Evolutionary conservation across 2,797 vertebrate genomes (phyloP), one percentile per base, ranked within the genome.

Genomic region (Acanthiza pusilla): DNA sequence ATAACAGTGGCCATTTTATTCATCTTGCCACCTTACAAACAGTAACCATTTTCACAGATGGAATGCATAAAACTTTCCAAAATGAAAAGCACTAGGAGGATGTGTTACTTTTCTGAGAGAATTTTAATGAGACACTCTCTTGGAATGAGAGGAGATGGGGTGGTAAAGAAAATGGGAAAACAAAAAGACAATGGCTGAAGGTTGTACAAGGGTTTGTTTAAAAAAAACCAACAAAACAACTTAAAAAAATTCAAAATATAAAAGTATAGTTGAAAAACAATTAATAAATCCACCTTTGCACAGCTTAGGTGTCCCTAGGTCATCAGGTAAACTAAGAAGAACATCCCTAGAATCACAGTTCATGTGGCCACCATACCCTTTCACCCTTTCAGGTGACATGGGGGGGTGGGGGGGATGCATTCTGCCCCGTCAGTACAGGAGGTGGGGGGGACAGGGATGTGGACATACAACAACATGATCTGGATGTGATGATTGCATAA

Each of bases 1-100:
- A 76, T 55, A 97, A 88, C 82, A 93, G 91, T 91, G 96, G 83
- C 92, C 88, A 96, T 93, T 94, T 97, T 95, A 95, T 97, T 96
- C 38, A 92, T 93, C 85, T 94, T 88, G 94, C 95, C 94, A 94
- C 62, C 73, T 97, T 91, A 97, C 85, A 93, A 80, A 91, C 1
- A 22, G 81, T 92, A 96, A 97, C 88, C 65, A 67, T 96, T 93
- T 90, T 93, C 75, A 93, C 93, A 95, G 74, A 84, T 55, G 89
- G 93, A 96, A 96, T 94, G 96, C 82, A 88, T 88, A 91, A 81
- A 93, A 61, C 43, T 95, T 94, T 96, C 88, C 32, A 12, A 94
- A 93, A 85, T 21, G 21, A 74, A 86, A 66, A 91, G 43, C 60
- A 85, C 92, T 71, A 88, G 92, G 89, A 89, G 57, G 90, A 95